Evolutionary conservation across 1,140 invertebrate genomes (phyloP).

Genomic region (Agrypnia vestita): DNA sequence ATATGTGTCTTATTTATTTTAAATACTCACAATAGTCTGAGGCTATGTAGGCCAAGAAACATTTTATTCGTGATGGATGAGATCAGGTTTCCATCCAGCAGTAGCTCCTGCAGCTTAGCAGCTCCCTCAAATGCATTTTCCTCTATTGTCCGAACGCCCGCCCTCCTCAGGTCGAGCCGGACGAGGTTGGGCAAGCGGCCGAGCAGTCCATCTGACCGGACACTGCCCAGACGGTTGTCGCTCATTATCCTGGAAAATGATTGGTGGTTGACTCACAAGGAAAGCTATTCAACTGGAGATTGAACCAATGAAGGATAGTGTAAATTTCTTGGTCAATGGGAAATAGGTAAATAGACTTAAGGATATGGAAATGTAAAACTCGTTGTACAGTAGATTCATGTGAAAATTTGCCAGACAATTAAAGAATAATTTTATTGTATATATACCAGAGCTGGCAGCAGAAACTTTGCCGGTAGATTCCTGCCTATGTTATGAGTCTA

Average conservation of each 20-base stretch:
- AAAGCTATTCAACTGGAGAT: no score
- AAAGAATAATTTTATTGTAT: no score
- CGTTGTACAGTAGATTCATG: no score
- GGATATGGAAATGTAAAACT: no score
- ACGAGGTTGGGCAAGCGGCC: conserved; percentile 89
- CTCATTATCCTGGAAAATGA: conserved; percentile 81
- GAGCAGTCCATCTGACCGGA: conserved; percentile 90
- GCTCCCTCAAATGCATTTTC: conserved; percentile 93
- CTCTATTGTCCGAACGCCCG: conserved; percentile 82
- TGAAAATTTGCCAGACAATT: no score
- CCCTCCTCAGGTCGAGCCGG: conserved; percentile 90
- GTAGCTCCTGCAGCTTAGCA: conserved; percentile 88
- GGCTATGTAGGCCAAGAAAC: conserved; percentile 87
- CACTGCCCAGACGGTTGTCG: conserved; percentile 91
- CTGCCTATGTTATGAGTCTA: no score
- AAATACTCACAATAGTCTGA: conserved; percentile 84
- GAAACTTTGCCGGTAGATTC: no score
- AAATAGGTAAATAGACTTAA: no score
- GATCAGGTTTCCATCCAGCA: conserved; percentile 89
- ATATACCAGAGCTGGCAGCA: no score
- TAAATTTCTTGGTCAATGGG: no score
- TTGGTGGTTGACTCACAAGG: not conserved
- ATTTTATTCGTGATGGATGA: conserved; percentile 92
- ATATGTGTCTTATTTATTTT: no score
- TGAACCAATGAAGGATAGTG: no score